phyloP scores from a whole-genome alignment of 1,140 invertebrate species.

The Uloborus diversus region DNA sequence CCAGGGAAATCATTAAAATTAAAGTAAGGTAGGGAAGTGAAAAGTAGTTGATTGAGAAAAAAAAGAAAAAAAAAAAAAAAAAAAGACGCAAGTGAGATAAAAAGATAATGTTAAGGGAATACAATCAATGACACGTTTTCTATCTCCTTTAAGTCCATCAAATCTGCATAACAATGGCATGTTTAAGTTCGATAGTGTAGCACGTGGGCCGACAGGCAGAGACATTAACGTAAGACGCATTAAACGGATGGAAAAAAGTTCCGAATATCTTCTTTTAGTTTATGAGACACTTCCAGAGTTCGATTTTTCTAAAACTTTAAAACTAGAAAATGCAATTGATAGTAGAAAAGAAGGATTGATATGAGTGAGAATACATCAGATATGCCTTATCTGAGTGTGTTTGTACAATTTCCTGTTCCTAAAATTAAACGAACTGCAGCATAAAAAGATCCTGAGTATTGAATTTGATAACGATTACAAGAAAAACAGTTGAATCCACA shows the following conservation, averaged over 20 bases:
- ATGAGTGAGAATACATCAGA: no score
- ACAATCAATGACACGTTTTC: constrained; percentile 41
- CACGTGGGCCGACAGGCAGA: constrained; percentile 1
- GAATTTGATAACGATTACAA: no score
- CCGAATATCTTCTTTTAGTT: constrained; percentile 6
- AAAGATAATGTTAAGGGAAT: constrained; percentile 15
- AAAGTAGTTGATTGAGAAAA: constrained; percentile 34
- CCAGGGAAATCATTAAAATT: constrained; percentile 36
- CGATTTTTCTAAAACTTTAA: not conserved
- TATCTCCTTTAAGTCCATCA: constrained; percentile 42
- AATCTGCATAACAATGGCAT: constrained; percentile 44
- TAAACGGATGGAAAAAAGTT: constrained; percentile 31
- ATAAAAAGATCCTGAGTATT: no score
- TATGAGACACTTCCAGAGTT: not conserved
- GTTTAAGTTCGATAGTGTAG: constrained; percentile 28
- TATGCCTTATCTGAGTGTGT: no score
- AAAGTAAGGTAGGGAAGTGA: constrained; percentile 13
- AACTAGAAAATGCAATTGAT: not conserved
- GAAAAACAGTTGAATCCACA: no score
- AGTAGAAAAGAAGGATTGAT: no score
- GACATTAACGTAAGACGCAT: constrained; percentile 18
- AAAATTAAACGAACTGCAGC: no score
- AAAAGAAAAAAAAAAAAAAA: not conserved
- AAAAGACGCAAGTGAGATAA: not conserved
- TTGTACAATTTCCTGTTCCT: no score